Evolutionary conservation across 2,888 invertebrate genomes (phyloP).

Genomic region (Eristalinus sepulchralis): DNA sequence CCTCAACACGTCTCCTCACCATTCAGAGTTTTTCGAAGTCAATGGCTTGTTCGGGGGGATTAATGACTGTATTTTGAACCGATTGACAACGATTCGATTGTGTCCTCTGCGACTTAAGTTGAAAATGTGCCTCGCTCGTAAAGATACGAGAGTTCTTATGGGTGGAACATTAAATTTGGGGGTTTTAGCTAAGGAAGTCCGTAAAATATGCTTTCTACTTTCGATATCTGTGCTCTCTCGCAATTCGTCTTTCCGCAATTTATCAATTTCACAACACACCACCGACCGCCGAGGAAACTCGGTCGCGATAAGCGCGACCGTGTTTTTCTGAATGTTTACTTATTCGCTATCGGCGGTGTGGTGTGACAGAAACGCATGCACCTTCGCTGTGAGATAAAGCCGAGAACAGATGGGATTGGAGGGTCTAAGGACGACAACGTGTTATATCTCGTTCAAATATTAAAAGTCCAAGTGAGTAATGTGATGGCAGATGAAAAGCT

Average conservation of each 20-base stretch:
- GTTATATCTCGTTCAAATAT: slow-evolving; percentile 47
- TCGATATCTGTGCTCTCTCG: background rate
- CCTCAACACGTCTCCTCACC: background rate
- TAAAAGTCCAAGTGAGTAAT: slow-evolving; percentile 47
- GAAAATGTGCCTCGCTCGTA: background rate
- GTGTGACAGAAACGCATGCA: background rate
- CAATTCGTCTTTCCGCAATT: background rate
- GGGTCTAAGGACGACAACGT: slow-evolving; percentile 36
- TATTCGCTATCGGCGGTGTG: slow-evolving; percentile 17
- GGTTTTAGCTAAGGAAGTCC: background rate
- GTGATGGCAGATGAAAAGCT: slow-evolving; percentile 34
- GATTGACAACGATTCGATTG: background rate
- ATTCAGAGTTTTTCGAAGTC: background rate
- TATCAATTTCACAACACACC: slow-evolving; percentile 12
- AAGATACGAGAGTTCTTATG: background rate
- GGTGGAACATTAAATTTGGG: background rate
- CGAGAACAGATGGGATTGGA: background rate
- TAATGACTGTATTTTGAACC: background rate
- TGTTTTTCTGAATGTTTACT: background rate
- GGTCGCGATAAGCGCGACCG: slow-evolving; percentile 5
- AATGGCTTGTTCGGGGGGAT: background rate
- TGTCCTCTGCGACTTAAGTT: background rate
- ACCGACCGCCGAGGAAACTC: background rate
- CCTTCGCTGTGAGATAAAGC: slow-evolving; percentile 1
- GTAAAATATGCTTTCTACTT: background rate